Evolutionary conservation across 2,797 vertebrate genomes (phyloP), one percentile per base, ranked within the genome.

Genomic region (Gallinago solitaria): DNA sequence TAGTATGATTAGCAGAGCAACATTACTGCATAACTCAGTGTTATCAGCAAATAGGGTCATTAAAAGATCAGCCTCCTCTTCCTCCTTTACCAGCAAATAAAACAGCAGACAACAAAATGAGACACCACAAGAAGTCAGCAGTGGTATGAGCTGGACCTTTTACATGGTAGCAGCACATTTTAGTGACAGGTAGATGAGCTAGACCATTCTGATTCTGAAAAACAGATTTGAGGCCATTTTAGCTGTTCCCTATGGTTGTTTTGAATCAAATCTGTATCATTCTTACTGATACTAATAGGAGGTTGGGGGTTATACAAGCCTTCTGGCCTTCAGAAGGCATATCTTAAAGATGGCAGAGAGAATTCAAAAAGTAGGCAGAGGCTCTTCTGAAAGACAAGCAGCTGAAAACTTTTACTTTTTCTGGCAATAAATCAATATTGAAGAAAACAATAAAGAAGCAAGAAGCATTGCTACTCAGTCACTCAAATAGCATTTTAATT

Each of bases 91-190:
- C 51, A 92, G 83, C 59, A 70, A 95, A 90, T 87, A 87, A 92
- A 96, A 57, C 21, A n/a, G 25, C 75, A 95, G 84, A 80, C 76
- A 86, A 90, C 47, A 12, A 54, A 88, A 83, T 83, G 37, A 70
- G 93, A 93, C 88, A 70, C 63, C 57, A 71, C 60, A 92, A 93
- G 83, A 92, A 65, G 71, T 85, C 56, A 71, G 43, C 89, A 61
- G 48, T 51, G 75, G 13, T 74, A 54, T 81, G 74, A 88, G 69
- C 83, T 95, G 59, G 47, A 79, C 57, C 43, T 21, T 25, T 16
- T 57, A 60, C 84, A 73, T 87, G 76, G 82, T 65, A 93, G 81
- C 75, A 94, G 65, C 27, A 47, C 50, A 10, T 96, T 94, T 88
- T 41, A 85, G 74, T 70, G 50, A 53, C 83, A 84, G 68, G 25